Conservation (phyloP, 2,888 invertebrate genomes). For the Drosophila quasianomalipes region DNA sequence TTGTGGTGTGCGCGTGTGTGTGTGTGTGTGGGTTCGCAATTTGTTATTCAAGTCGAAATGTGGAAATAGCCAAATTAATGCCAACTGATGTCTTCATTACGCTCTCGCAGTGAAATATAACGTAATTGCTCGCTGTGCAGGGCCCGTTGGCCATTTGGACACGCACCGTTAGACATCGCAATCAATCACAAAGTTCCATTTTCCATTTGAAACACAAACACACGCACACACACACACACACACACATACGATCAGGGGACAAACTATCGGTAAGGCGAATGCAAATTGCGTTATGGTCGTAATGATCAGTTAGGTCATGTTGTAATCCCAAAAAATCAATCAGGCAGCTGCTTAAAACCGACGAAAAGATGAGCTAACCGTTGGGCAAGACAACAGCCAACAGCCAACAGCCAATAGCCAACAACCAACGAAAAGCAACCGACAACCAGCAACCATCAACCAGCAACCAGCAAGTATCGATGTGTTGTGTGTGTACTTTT, state of each 20-base stretch:
- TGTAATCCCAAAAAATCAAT: conserved; percentile 65
- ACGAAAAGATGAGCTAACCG: conserved; percentile 50
- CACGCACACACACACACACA: neutral
- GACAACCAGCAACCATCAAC: neutral
- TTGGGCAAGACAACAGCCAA: conserved; percentile 40
- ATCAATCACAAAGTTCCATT: conserved; percentile 75
- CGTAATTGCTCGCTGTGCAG: conserved; percentile 63
- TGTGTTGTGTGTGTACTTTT: conserved; percentile 2
- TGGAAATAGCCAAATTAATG: conserved; percentile 72
- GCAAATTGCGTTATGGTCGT: conserved; percentile 74
- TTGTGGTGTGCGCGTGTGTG: conserved; percentile 7
- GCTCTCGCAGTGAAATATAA: conserved; percentile 69
- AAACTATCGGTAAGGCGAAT: conserved; percentile 40
- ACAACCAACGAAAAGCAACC: neutral
- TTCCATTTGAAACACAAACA: conserved; percentile 44
- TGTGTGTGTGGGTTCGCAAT: conserved; percentile 51
- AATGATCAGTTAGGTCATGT: conserved; percentile 73
- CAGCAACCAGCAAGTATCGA: conserved; percentile 2
- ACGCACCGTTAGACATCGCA: conserved; percentile 73
- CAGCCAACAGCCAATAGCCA: neutral
- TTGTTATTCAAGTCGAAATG: conserved; percentile 72
- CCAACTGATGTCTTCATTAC: conserved; percentile 79
- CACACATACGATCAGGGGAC: conserved; percentile 9
- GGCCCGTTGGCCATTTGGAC: conserved; percentile 61
- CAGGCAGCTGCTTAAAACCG: conserved; percentile 41